Base-by-base conservation (phyloP, 2,888 invertebrate species). In the Philereme vetulata region DNA sequence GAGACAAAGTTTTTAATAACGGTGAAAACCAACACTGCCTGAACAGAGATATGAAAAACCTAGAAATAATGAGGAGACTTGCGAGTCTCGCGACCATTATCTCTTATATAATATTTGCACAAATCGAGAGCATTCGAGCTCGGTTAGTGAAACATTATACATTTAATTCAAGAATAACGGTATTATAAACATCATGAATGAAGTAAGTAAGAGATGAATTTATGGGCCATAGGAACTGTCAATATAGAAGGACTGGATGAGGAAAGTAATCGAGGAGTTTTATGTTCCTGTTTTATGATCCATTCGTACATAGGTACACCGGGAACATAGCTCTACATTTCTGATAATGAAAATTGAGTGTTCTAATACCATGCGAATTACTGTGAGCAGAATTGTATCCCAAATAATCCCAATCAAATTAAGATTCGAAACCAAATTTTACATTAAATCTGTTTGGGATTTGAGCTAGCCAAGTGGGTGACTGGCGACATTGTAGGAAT, bases 401-500 rank as follows among this genome's bases (percentile, higher is more conserved):
- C 21, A 21, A 21, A 21, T 21, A 21, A 21, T 21, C 21, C 21
- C 21, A 21, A 21, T 21, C 21, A 21, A 21, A 21, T 21, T 21
- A 21, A 1, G 21, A 21, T 2, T 21, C 21, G 21, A 21, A 21
- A 21, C 21, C 1, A 21, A 21, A 21, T 2, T 21, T 21, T 21
- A 21, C 21, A n/a, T n/a, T n/a, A n/a, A n/a, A n/a, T n/a, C 21
- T 21, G 21, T 21, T 21, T 21, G 21, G 21, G 2, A 32, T 44
- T 44, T 9, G 35, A 51, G 40, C 73, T 66, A 77, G 61, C 74
- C 72, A 76, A 58, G 56, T 58, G 64, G 65, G 56, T 71, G 65
- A 68, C 65, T 67, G 67, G 72, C 73, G 71, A 72, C 68, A 77
- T 71, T 71, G 73, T 48, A 72, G 73, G 75, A 80, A 78, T 73